Conservation (phyloP, 2,888 invertebrate genomes). For the Drosophila demipolita region DNA sequence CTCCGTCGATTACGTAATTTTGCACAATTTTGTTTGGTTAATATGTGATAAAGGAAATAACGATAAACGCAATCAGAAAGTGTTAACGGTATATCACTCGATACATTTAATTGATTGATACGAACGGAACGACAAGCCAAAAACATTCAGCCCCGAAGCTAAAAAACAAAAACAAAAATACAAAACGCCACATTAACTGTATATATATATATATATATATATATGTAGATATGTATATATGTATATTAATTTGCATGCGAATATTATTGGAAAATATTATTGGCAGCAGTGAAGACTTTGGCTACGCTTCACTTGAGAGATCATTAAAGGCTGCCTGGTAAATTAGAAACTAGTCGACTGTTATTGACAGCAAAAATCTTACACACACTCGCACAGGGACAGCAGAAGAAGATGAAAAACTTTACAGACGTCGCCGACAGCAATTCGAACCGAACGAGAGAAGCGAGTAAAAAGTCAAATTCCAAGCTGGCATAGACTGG, state of each 20-base stretch:
- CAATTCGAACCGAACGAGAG: constrained; percentile 18
- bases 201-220: constrained; percentile 17
- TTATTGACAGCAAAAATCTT: constrained; percentile 31
- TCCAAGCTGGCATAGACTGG: constrained; percentile 14
- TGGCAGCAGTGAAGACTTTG: constrained; percentile 25
- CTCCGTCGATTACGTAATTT: constrained; percentile 27
- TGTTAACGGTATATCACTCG: constrained; percentile 57
- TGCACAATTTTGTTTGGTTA: constrained; percentile 45
- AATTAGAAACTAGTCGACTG: constrained; percentile 60
- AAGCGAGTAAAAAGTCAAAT: constrained; percentile 16
- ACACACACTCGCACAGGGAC: constrained; percentile 5
- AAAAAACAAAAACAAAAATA: constrained; percentile 1
- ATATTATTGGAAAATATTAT: constrained; percentile 11
- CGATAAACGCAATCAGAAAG: constrained; percentile 65
- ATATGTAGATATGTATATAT: constrained; percentile 12
- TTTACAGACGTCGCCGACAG: constrained; percentile 16
- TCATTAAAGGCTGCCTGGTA: constrained; percentile 55
- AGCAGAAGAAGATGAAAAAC: constrained; percentile 20
- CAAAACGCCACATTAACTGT: constrained; percentile 45
- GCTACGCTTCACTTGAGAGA: constrained; percentile 15
- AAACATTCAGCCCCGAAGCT: constrained; percentile 47
- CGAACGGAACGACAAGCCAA: constrained; percentile 41
- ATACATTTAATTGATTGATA: constrained; percentile 64
- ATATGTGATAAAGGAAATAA: constrained; percentile 36
- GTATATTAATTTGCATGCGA: constrained; percentile 38